Conservation (phyloP, 2,113 vertebrate species). For the Pipra filicauda region DNA sequence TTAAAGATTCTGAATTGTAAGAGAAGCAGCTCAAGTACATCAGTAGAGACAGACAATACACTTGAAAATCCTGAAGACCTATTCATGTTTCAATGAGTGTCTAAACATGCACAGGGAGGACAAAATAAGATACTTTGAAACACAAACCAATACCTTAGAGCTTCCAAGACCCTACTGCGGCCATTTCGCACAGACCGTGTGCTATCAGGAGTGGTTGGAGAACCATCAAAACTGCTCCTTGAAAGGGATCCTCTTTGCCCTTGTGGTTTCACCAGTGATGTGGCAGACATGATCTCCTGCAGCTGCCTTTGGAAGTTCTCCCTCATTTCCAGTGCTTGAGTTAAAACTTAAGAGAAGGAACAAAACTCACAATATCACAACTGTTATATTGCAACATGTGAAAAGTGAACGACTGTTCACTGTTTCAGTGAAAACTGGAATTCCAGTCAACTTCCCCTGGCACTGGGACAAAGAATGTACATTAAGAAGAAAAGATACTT, state of each 20-base stretch:
- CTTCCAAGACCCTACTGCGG: constrained; percentile 87
- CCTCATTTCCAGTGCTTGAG: constrained; percentile 92
- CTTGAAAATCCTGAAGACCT: background rate
- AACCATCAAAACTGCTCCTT: constrained; percentile 73
- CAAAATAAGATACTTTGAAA: background rate
- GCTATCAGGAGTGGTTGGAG: constrained; percentile 80
- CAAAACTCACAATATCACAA: background rate
- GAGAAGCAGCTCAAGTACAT: background rate
- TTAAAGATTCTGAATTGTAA: background rate
- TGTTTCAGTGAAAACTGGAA: background rate
- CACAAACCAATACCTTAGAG: constrained; percentile 79
- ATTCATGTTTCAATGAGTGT: background rate
- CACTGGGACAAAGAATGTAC: background rate
- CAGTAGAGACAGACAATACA: background rate
- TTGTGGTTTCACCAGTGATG: constrained; percentile 79
- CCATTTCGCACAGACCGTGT: constrained; percentile 74
- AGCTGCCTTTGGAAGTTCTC: constrained; percentile 92
- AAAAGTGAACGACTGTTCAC: background rate
- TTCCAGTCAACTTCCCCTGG: background rate
- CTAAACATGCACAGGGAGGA: background rate
- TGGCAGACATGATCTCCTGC: constrained; percentile 97
- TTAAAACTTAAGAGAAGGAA: constrained; percentile 71
- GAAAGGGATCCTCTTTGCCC: constrained; percentile 79
- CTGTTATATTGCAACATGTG: background rate
- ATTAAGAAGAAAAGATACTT: background rate